Conservation (phyloP, 2,888 invertebrate genomes). For the Epinotia bilunana region DNA sequence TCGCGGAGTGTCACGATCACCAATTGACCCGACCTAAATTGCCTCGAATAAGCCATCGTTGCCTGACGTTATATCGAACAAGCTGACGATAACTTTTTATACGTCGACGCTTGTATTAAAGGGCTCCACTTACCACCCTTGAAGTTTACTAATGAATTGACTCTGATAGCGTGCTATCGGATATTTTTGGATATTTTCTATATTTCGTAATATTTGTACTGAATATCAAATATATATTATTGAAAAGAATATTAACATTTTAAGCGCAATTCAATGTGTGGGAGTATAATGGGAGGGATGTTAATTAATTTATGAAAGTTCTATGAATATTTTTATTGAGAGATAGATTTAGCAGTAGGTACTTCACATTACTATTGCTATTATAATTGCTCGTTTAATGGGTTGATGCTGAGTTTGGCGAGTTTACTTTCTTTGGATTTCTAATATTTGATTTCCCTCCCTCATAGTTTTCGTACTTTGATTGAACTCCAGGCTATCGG, state of each 20-base stretch:
- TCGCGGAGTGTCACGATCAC: conserved; percentile 64
- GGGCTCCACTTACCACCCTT: conserved; percentile 56
- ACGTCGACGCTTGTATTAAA: conserved; percentile 56
- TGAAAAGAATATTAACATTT: conserved; percentile 1
- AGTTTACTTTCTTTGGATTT: conserved; percentile 15
- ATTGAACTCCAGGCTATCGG: not conserved
- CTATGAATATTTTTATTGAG: conserved; percentile 15
- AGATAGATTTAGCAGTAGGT: conserved; percentile 9
- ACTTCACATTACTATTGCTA: conserved; percentile 12
- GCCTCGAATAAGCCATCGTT: conserved; percentile 66
- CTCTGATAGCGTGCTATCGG: conserved; percentile 32
- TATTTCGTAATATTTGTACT: conserved; percentile 14
- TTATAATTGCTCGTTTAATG: conserved; percentile 17
- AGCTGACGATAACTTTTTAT: conserved; percentile 63
- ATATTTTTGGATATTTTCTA: conserved; percentile 17
- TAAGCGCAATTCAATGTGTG: conserved; percentile 25
- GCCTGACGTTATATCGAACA: conserved; percentile 67
- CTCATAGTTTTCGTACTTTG: not conserved
- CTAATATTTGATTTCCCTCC: conserved; percentile 18
- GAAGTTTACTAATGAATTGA: conserved; percentile 46
- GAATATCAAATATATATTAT: conserved; percentile 30
- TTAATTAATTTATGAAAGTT: conserved; percentile 33
- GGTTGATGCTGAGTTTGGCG: not conserved
- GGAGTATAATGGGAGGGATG: conserved; percentile 9
- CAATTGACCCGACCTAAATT: conserved; percentile 76